A percentile compares a stretch with the other conserved stretches of the same genome.
Evolutionary conservation across 2,113 vertebrate species (phyloP).

Genomic region (Ginglymostoma cirratum): DNA sequence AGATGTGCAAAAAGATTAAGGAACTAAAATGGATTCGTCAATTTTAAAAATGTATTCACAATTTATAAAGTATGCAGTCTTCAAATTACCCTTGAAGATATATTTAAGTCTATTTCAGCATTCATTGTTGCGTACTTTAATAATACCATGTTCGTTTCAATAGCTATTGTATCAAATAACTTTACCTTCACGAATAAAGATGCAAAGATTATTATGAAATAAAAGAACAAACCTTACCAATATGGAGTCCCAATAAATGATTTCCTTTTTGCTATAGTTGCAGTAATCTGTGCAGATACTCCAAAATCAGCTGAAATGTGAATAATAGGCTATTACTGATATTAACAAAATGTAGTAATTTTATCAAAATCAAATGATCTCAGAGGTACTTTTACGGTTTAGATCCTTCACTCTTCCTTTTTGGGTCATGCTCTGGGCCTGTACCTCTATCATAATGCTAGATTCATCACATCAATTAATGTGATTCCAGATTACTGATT

Average conservation of each 20-base stretch:
- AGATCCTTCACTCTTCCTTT: not conserved
- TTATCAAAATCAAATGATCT: not conserved
- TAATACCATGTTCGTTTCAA: not conserved
- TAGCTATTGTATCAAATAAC: not conserved
- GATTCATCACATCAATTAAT: not conserved
- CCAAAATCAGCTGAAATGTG: constrained; percentile 81
- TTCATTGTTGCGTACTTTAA: not conserved
- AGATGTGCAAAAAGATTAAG: not conserved
- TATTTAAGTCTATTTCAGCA: not conserved
- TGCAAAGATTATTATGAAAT: not conserved
- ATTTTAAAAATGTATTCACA: not conserved
- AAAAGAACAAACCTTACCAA: constrained; percentile 67
- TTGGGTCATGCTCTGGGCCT: too few species aligned
- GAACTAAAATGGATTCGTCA: not conserved
- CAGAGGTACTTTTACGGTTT: not conserved
- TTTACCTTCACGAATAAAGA: not conserved
- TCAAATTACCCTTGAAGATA: not conserved
- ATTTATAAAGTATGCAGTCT: not conserved
- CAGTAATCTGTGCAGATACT: constrained; percentile 96
- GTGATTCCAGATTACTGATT: not conserved
- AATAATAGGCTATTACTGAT: not conserved
- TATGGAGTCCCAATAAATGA: constrained; percentile 98
- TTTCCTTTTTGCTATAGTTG: constrained; percentile 95
- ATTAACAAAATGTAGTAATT: not conserved
- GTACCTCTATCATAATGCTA: not conserved